These are phyloP conservation scores for Caenorhabditis afra DNA, from an alignment of 2,888 invertebrate species.

Conservation along the genomic window DNA sequence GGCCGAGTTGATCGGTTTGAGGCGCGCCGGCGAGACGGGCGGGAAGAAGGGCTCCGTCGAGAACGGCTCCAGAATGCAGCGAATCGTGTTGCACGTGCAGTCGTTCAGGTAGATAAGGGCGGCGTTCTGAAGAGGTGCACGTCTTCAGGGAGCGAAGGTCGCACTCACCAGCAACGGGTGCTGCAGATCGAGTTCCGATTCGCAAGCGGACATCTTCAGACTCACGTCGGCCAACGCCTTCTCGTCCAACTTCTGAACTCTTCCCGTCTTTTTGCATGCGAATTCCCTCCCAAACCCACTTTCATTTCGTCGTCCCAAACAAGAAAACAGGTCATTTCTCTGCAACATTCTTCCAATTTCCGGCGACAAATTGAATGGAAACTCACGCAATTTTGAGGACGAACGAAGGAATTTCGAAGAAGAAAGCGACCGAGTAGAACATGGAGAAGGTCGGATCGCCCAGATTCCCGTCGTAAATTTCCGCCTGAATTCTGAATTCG, in stretches of 20 bases:
- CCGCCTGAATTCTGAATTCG: slow-evolving; percentile 6
- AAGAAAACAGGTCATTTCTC: slow-evolving; percentile 62
- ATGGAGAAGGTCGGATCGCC: slow-evolving; percentile 62
- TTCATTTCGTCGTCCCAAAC: slow-evolving; percentile 66
- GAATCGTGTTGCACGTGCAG: slow-evolving; percentile 44
- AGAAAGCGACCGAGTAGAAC: slow-evolving; percentile 58
- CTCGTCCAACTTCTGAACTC: slow-evolving; percentile 43
- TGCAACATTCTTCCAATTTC: slow-evolving; percentile 11
- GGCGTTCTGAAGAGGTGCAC: slow-evolving; percentile 35
- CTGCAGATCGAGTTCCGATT: slow-evolving; percentile 50
- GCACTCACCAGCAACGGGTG: slow-evolving; percentile 42
- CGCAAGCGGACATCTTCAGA: slow-evolving; percentile 52
- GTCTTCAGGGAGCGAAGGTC: not conserved
- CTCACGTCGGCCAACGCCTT: slow-evolving; percentile 47
- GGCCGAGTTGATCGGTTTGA: slow-evolving; percentile 59
- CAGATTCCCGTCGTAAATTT: slow-evolving; percentile 60
- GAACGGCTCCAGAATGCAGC: slow-evolving; percentile 20
- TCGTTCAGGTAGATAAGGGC: slow-evolving; percentile 46
- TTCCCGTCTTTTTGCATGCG: too few species aligned
- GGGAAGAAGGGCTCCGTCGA: slow-evolving; percentile 50
- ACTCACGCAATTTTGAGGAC: slow-evolving; percentile 57
- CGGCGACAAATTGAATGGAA: too few species aligned
- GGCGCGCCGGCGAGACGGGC: slow-evolving; percentile 38
- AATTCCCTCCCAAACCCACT: slow-evolving; percentile 1
- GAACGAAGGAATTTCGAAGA: slow-evolving; percentile 61